Base-by-base conservation (phyloP, 1,140 invertebrate species). In the Danaus melanippus region DNA sequence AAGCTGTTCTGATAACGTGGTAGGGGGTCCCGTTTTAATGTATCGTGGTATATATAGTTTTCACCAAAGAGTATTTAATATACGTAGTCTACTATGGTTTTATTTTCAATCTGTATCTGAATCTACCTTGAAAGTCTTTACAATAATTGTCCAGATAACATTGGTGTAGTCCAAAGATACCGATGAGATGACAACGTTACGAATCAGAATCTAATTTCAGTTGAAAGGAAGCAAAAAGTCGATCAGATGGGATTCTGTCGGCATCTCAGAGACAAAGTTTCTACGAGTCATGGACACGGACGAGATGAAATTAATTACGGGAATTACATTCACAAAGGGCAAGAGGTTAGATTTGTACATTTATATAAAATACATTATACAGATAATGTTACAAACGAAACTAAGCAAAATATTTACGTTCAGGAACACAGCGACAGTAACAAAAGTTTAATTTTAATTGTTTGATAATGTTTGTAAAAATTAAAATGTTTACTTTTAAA, bases 181-280 rank as follows among this genome's bases (percentile, higher is more conserved):
- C 57, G 41, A 64, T 61, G 56, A 69, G 69, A 67, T 59, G 64
- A 74, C 69, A 75, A 74, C 58, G 57, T 74, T 74, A 66, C 69
- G 74, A 74, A 69, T 75, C 74, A 70, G 74, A 77, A 78, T 84
- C 76, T 74, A 84, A 81, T 82, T 78, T 69, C 58, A 69, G 67
- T 74, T 67, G 71, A 74, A 74, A 71, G 67, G 67, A 62, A 61
- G 69, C 67, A 84, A 84, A 84, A 84, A 82, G 66, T 79, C 67
- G 67, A 80, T 80, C 73, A 61, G 62, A 53, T 72, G 58, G 54
- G 60, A 69, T 73, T 65, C 61, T 69, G 77, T 76, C 81, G 79
- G 81, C 76, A 67, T 75, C 64, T 71, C 61, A 74, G 67, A 55
- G 56, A 10, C 53, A 74, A 73, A 73, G 74, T 79, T 74, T 50